Conservation (phyloP, 1,140 invertebrate species). For the Macrobrachium rosenbergii region DNA sequence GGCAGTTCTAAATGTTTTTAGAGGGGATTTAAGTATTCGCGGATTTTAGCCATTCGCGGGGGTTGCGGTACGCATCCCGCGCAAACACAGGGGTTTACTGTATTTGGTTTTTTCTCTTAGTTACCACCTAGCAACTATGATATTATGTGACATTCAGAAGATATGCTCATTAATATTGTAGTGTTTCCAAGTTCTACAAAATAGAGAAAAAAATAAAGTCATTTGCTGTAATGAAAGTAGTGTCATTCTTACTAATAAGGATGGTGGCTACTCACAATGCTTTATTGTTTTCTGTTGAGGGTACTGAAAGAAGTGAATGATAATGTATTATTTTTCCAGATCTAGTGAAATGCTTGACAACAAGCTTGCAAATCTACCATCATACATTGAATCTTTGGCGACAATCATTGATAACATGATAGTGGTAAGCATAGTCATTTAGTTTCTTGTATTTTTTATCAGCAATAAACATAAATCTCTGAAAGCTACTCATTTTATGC, state of each 20-base stretch:
- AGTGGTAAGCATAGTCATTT: conserved; percentile 25
- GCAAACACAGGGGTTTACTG: too few species aligned
- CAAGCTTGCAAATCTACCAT: conserved; percentile 59
- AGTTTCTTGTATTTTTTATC: background rate
- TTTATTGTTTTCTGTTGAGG: background rate
- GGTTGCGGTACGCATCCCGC: too few species aligned
- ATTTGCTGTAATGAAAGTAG: background rate
- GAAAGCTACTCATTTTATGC: background rate
- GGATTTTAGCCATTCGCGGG: too few species aligned
- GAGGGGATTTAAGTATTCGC: too few species aligned
- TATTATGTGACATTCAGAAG: background rate
- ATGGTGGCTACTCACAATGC: background rate
- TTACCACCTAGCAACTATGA: background rate
- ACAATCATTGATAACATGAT: conserved; percentile 57
- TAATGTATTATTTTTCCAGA: conserved; percentile 29
- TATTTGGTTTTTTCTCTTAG: too few species aligned
- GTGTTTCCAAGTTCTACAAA: background rate
- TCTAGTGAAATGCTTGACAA: conserved; percentile 64
- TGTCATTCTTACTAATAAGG: too few species aligned
- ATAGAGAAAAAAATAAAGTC: background rate
- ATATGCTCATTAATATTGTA: background rate
- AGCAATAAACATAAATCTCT: background rate
- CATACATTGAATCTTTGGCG: conserved; percentile 58
- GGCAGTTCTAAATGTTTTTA: too few species aligned
- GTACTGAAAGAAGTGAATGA: background rate